phyloP scores from a whole-genome alignment of 2,888 invertebrate genomes.

The Hoplodrina blanda region DNA sequence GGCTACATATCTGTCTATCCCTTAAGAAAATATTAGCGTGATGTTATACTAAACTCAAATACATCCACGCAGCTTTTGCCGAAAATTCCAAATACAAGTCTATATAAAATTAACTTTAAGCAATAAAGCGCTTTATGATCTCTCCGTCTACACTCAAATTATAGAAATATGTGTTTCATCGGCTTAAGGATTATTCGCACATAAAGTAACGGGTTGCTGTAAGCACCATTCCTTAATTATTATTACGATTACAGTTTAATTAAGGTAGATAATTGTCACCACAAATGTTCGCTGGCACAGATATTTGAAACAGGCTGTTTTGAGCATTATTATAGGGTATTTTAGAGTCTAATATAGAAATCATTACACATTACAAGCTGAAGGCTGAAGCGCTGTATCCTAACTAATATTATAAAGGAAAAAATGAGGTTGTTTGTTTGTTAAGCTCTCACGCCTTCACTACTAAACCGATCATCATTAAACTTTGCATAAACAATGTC shows the following conservation, averaged over 20 bases:
- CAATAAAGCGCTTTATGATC: constrained; percentile 34
- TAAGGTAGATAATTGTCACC: constrained; percentile 14
- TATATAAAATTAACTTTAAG: constrained; percentile 27
- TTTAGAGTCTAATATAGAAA: constrained; percentile 14
- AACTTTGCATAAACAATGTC: too few species aligned
- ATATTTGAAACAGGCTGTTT: constrained; percentile 1
- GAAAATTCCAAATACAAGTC: constrained; percentile 15
- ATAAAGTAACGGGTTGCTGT: constrained; percentile 23
- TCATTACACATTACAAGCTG: neutral
- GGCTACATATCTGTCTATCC: too few species aligned
- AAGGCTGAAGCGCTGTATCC: neutral
- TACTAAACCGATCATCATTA: too few species aligned
- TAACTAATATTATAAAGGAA: too few species aligned
- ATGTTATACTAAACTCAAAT: too few species aligned
- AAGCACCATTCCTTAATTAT: constrained; percentile 37
- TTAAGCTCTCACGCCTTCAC: too few species aligned
- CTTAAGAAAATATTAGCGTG: too few species aligned
- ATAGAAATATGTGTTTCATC: constrained; percentile 44
- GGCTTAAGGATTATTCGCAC: constrained; percentile 30
- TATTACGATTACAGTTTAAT: constrained; percentile 36
- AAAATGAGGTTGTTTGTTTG: too few species aligned
- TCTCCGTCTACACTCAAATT: constrained; percentile 30
- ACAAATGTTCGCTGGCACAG: constrained; percentile 21
- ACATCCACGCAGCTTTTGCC: neutral
- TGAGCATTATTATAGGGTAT: constrained; percentile 11